Percentiles rank a stretch among this genome's conserved stretches.
Conservation (phyloP, 92 coral and sea anemone species). For the Phenganax stokvisi region DNA sequence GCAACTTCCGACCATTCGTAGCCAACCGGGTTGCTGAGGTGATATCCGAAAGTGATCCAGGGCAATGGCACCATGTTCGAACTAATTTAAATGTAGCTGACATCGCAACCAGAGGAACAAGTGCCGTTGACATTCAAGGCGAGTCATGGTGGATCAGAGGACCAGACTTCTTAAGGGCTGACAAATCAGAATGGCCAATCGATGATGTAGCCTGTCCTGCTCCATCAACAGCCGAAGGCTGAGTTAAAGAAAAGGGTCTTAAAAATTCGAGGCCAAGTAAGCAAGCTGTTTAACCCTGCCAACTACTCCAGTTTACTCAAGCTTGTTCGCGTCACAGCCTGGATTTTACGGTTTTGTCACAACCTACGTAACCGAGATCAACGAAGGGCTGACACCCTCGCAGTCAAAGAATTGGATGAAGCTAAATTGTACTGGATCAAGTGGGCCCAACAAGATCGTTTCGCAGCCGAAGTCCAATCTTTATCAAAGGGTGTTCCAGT, state of each 20-base stretch:
- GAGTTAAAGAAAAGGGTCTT: slow-evolving; percentile 39
- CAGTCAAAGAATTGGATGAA: slow-evolving; percentile 27
- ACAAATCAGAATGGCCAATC: slow-evolving; percentile 41
- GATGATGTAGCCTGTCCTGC: slow-evolving; percentile 23
- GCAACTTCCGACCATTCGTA: slow-evolving; percentile 31
- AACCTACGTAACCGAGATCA: slow-evolving; percentile 28
- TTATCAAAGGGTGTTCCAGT: slow-evolving; percentile 15
- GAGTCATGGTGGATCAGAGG: slow-evolving; percentile 44
- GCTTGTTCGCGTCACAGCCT: slow-evolving; percentile 44
- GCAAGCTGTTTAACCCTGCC: slow-evolving; percentile 41
- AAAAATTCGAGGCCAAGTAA: slow-evolving; percentile 30
- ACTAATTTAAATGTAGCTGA: slow-evolving; percentile 46
- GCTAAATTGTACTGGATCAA: slow-evolving; percentile 44
- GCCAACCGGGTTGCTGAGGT: slow-evolving; percentile 42
- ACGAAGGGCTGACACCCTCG: slow-evolving; percentile 10
- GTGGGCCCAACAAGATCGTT: slow-evolving; percentile 11
- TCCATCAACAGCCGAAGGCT: slow-evolving; percentile 1
- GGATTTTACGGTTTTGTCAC: slow-evolving; percentile 30
- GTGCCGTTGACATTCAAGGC: slow-evolving; percentile 15
- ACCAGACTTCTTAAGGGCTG: slow-evolving; percentile 29
- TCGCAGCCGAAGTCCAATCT: not conserved
- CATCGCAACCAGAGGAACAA: slow-evolving; percentile 43
- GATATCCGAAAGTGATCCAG: slow-evolving; percentile 42
- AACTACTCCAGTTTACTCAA: slow-evolving; percentile 36
- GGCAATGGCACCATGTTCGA: slow-evolving; percentile 45